Conservation (phyloP, 2,113 vertebrate species). For the Vidua macroura region DNA sequence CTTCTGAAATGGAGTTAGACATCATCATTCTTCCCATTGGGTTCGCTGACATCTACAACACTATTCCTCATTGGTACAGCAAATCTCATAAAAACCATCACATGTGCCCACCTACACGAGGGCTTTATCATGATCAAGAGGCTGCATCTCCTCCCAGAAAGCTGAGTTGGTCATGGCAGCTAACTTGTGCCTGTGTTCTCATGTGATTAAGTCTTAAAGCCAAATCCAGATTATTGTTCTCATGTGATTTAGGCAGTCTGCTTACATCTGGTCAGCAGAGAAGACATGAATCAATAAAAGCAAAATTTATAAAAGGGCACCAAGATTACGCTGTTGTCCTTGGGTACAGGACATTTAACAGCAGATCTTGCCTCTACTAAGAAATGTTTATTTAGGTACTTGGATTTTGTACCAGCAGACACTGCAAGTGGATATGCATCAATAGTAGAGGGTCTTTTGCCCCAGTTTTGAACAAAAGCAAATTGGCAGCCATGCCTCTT, state of each 20-base stretch:
- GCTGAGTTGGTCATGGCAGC: background rate
- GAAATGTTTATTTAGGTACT: background rate
- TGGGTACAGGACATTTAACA: background rate
- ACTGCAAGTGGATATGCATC: background rate
- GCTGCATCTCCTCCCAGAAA: background rate
- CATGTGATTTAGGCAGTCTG: background rate
- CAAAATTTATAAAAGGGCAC: background rate
- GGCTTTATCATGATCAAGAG: background rate
- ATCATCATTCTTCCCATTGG: too few species aligned
- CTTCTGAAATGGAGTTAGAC: too few species aligned
- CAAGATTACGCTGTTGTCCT: background rate
- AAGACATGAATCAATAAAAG: background rate
- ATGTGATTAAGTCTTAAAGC: background rate
- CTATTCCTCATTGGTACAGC: background rate
- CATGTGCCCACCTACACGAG: accelerated
- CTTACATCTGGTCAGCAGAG: background rate
- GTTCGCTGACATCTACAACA: too few species aligned
- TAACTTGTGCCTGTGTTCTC: background rate
- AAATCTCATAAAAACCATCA: background rate
- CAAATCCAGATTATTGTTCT: background rate
- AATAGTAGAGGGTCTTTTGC: background rate
- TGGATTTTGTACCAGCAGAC: background rate
- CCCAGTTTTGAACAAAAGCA: background rate
- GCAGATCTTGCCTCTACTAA: background rate
- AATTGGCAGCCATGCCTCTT: background rate